A percentile compares a stretch with the other conserved stretches of the same genome.
Conservation (phyloP, 1,140 invertebrate species). For the Propsilocerus akamusi region DNA sequence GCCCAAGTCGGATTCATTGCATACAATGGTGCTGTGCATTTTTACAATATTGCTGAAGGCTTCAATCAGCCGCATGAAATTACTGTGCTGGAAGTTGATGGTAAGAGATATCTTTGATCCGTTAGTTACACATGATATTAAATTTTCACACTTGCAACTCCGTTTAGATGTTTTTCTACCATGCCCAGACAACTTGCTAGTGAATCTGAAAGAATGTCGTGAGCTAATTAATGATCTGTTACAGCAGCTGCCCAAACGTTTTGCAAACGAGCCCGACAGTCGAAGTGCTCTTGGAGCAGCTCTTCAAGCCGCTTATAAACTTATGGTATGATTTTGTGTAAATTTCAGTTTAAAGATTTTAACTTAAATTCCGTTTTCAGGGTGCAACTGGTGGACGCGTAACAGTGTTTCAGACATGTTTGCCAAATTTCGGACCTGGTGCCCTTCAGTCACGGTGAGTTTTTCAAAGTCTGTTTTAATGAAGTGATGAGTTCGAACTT, state of each 20-base stretch:
- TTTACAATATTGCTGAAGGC: constrained; percentile 79
- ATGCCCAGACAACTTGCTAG: constrained; percentile 78
- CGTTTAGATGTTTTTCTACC: constrained; percentile 66
- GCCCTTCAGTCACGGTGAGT: constrained; percentile 47
- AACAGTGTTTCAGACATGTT: constrained; percentile 79
- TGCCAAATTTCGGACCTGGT: constrained; percentile 85
- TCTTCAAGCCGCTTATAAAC: constrained; percentile 77
- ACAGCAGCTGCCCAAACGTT: constrained; percentile 58
- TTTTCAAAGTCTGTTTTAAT: background rate
- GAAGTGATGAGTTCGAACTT: background rate
- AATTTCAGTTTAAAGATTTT: constrained; percentile 6
- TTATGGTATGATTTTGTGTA: constrained; percentile 44
- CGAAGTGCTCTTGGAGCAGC: constrained; percentile 80
- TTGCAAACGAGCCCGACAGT: constrained; percentile 47
- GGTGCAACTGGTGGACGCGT: constrained; percentile 84
- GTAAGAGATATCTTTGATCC: constrained; percentile 26
- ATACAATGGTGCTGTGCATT: constrained; percentile 82
- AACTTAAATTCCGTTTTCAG: constrained; percentile 27
- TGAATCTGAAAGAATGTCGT: constrained; percentile 74
- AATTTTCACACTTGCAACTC: too few species aligned
- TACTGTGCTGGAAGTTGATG: constrained; percentile 83
- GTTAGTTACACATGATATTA: background rate
- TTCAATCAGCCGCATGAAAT: constrained; percentile 79
- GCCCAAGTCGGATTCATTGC: constrained; percentile 90
- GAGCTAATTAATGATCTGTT: constrained; percentile 67